phyloP scores from a whole-genome alignment of 2,888 invertebrate species.

The Prosopocoilus inquinatus region DNA sequence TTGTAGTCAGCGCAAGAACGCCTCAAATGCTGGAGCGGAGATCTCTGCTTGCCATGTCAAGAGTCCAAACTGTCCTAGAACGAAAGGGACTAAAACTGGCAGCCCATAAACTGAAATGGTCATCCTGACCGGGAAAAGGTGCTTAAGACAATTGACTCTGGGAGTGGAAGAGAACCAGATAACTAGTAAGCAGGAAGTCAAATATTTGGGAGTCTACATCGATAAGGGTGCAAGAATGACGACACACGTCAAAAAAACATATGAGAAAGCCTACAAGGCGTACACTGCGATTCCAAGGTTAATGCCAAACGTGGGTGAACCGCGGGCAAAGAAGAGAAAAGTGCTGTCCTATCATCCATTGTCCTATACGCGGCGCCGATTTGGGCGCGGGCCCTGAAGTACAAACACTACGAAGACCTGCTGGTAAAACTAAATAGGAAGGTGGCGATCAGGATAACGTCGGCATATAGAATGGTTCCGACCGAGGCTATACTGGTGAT shows the following conservation, averaged over 20 bases:
- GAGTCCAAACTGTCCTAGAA: too few relatives aligned
- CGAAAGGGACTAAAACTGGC: too few relatives aligned
- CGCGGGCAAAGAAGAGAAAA: slow-evolving; percentile 4
- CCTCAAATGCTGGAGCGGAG: too few relatives aligned
- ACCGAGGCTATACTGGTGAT: not conserved
- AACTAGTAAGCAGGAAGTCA: not conserved
- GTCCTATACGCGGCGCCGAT: slow-evolving; percentile 9
- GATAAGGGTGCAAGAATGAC: not conserved
- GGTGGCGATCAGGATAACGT: slow-evolving; percentile 1
- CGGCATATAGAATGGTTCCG: slow-evolving; percentile 10
- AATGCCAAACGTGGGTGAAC: slow-evolving; percentile 6
- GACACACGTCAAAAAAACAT: slow-evolving; percentile 3
- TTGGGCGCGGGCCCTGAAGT: slow-evolving; percentile 6
- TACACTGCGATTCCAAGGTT: slow-evolving; percentile 2
- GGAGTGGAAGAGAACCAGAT: not conserved
- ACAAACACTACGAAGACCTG: not conserved
- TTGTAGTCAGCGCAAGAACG: too few relatives aligned
- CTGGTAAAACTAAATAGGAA: slow-evolving; percentile 6
- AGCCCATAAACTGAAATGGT: slow-evolving; percentile 20
- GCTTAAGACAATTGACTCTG: slow-evolving; percentile 9
- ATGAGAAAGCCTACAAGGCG: not conserved
- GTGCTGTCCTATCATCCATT: slow-evolving; percentile 4
- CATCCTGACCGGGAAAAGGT: slow-evolving; percentile 16
- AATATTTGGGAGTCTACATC: slow-evolving; percentile 8
- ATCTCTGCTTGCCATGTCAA: too few relatives aligned